Base-by-base conservation (phyloP, 2,113 vertebrate species). In the Hypanus sabinus region DNA sequence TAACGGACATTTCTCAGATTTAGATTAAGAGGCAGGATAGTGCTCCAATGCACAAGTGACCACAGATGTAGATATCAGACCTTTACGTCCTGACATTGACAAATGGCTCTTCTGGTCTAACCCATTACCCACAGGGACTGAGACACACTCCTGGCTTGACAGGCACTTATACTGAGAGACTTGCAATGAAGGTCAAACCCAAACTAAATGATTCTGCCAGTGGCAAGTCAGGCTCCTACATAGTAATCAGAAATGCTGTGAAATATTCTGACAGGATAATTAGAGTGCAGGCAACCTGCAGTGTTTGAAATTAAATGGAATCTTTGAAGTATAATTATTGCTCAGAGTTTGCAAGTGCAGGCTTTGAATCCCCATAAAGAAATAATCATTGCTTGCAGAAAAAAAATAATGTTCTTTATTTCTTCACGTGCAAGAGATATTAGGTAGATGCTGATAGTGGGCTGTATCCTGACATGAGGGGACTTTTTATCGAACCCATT, bases 261-360 rank as follows among this genome's bases (percentile, higher is more conserved):
- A 71, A 93, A 73, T 93, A 93, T 55, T 93, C 91, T 73, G 68
- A 93, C 91, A 55, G 91, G 55, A 93, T 93, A 93, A 93, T 93
- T 73, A 93, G 91, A 93, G 70, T 55, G 20, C 91, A 73, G 91
- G 36, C 33, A 75, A 93, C 70, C 91, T 73, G 65, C 70, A 93
- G 70, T 73, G 68, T 73, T 46, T 93, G 91, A 93, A 93, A 93
- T 93, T 93, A 93, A 93, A 73, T 93, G 70, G 91, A 14, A 93
- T 73, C 70, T 93, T 93, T 46, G 91, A 93, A 73, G 38, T 93
- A 55, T 93, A 93, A 93, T 93, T 93, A 93, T 93, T 73, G 91
- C 55, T 93, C 68, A 93, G 38, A 46, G 18, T 24, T 33, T 55
- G 16, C 91, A 55, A 70, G 70, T 93, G 27, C 24, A 46, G 36